These are phyloP conservation scores for Albula goreensis DNA, from an alignment of 2,113 vertebrate species.

Conservation along the genomic window DNA sequence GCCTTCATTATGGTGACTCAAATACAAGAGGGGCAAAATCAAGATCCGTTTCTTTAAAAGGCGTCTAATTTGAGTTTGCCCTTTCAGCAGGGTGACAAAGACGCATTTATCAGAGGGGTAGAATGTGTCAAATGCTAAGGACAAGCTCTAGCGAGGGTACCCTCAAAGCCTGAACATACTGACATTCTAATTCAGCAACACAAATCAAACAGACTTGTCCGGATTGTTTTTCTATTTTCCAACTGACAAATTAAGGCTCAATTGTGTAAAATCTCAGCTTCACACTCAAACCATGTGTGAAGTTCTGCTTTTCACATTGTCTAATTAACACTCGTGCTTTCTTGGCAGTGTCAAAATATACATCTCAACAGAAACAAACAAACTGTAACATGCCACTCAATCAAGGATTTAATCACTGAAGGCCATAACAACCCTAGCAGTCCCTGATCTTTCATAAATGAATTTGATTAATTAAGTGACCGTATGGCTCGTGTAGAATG, in stretches of 20 bases:
- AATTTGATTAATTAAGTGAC: background rate
- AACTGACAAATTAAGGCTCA: background rate
- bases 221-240: background rate
- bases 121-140: background rate
- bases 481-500: too few species aligned
- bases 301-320: slow-evolving; percentile 8
- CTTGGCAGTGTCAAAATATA: slow-evolving; percentile 25
- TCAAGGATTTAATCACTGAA: background rate
- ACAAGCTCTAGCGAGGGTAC: background rate
- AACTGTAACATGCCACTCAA: background rate
- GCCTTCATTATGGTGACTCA: background rate
- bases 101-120: background rate
- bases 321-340: slow-evolving; percentile 36
- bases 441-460: background rate
- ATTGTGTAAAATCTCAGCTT: background rate
- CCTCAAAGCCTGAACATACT: background rate
- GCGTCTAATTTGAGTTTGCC: background rate
- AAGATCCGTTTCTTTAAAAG: slow-evolving; percentile 6
- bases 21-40: slow-evolving; percentile 36
- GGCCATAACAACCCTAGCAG: background rate
- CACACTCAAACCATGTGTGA: slow-evolving; percentile 4
- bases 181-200: background rate
- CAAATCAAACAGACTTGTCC: background rate
- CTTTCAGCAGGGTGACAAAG: background rate
- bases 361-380: background rate